Percentiles rank a stretch among this genome's conserved stretches.
Conservation (phyloP, 2,888 invertebrate species). For the Amiota mariae region DNA sequence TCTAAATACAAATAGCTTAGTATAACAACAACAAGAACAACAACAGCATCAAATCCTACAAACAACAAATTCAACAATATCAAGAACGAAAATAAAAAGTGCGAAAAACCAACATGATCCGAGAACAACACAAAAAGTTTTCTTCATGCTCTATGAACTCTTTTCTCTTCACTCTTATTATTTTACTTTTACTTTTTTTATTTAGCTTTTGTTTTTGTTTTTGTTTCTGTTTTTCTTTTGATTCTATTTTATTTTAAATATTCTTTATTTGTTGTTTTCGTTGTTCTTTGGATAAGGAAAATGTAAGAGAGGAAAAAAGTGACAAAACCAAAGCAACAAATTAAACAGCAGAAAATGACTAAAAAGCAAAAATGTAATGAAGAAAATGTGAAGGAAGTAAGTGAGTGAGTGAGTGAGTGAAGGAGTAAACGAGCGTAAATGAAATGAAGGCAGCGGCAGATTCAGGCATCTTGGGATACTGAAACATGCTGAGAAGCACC, state of each 20-base stretch:
- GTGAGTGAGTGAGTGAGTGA: conserved; percentile 36
- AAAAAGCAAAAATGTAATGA: conserved; percentile 19
- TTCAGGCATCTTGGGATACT: too few relatives aligned
- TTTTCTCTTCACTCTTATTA: background rate
- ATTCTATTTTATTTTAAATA: background rate
- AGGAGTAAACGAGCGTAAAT: background rate
- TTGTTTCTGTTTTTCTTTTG: conserved; percentile 1
- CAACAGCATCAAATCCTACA: too few relatives aligned
- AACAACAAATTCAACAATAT: conserved; percentile 2
- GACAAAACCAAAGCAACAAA: conserved; percentile 29
- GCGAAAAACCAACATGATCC: conserved; percentile 13
- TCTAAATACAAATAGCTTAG: conserved; percentile 37
- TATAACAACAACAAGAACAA: conserved; percentile 1
- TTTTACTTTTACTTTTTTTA: conserved; percentile 10
- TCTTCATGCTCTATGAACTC: conserved; percentile 14
- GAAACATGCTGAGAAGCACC: too few relatives aligned
- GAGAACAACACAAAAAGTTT: conserved; percentile 18
- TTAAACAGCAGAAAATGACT: conserved; percentile 29
- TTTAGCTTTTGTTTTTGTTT: background rate
- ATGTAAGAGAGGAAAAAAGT: conserved; percentile 2
- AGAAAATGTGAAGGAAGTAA: background rate
- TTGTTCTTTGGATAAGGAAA: background rate
- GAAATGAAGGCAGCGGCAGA: background rate
- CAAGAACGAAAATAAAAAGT: background rate
- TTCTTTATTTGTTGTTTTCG: conserved; percentile 1